phyloP scores from a whole-genome alignment of 2,888 invertebrate species.

The Pseudococcus longispinus region DNA sequence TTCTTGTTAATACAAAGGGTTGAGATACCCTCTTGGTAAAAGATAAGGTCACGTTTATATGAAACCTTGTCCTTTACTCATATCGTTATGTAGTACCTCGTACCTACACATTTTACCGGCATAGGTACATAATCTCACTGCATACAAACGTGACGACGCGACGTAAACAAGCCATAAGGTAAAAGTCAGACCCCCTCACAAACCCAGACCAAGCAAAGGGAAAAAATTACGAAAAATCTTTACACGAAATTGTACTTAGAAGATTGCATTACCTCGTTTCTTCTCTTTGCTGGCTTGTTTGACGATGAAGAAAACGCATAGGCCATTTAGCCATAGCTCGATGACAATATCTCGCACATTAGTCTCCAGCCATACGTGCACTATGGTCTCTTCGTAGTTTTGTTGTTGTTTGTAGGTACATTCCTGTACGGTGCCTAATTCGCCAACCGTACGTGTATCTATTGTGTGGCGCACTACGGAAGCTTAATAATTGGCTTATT shows the following conservation, averaged over 20 bases:
- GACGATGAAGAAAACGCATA: neutral
- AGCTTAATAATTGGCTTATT: slow-evolving; percentile 18
- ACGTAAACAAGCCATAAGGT: neutral
- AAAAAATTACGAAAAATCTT: slow-evolving; percentile 15
- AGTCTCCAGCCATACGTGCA: neutral
- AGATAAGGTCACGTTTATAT: slow-evolving; percentile 35
- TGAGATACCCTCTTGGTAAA: neutral
- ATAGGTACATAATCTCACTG: too few relatives aligned
- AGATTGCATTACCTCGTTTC: neutral
- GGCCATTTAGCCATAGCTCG: neutral
- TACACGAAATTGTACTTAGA: neutral
- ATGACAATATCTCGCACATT: neutral
- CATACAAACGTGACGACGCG: neutral
- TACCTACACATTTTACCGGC: neutral
- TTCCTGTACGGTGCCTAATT: slow-evolving; percentile 4
- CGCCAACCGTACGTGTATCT: neutral
- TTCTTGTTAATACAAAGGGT: slow-evolving; percentile 42
- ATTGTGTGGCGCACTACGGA: neutral
- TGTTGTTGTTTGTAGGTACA: too few relatives aligned
- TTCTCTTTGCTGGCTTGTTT: too few relatives aligned
- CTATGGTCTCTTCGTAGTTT: too few relatives aligned
- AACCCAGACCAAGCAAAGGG: neutral
- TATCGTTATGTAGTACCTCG: neutral
- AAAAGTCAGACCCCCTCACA: neutral
- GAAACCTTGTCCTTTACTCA: neutral